Base-by-base conservation (phyloP, 2,113 vertebrate species). In the Siphamia tubifer region DNA sequence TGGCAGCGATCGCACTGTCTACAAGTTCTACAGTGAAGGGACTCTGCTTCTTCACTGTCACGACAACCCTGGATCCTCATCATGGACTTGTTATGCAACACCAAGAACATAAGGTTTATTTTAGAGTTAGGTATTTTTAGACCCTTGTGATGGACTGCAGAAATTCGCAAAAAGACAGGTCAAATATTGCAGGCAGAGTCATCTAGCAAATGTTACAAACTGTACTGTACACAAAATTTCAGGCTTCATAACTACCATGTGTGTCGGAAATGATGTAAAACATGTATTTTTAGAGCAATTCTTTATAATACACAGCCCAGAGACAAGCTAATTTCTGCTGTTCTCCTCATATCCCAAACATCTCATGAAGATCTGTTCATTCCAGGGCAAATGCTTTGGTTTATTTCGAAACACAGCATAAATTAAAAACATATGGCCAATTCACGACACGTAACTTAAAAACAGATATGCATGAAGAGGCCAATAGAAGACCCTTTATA, bases 91-190 rank as follows among this genome's bases (percentile, higher is more conserved):
- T 91, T 91, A 91, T 64, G 85, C 84, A 92, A 91, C 35, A 64
- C 43, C 12, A 15, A 9, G 12, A 45, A 42, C 88, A 92, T 77
- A 86, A 87, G 89, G 84, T 89, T 90, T 71, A 79, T 62, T 89
- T 92, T 87, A 91, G 49, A 74, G 71, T 25, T 31, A 58, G 83
- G 79, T 92, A 91, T 91, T 90, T 92, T 92, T 92, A 92, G 86
- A 74, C 12, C 32, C 43, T 43, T 48, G 56, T 60, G 55, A 80
- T 76, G 39, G 49, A 83, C 48, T 38, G 57, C 70, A 64, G 51
- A 55, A 48, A 85, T 80, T 79, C 13, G 28, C 25, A 30, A 67
- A 67, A 57, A 35, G n/a, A n/a, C n/a, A n/a, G n/a, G n/a, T n/a
- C n/a, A 69, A 72, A 62, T 5, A 45, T 65, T 55, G 67, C 20